These are phyloP conservation scores for Pantherophis guttatus DNA, from an alignment of 2,113 vertebrate species.

Conservation along the genomic window DNA sequence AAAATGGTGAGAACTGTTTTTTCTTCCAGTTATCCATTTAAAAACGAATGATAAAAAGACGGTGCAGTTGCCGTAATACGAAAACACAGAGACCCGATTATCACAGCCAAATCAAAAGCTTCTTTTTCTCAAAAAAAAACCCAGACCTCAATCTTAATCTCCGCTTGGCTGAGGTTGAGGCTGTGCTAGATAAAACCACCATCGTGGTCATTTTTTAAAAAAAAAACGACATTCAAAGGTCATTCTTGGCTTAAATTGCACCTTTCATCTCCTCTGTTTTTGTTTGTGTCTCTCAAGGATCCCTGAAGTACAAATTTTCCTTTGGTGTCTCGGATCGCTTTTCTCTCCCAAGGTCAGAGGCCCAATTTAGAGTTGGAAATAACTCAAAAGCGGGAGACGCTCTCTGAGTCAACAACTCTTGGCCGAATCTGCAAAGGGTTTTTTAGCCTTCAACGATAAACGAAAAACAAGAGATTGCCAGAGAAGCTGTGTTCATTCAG, in stretches of 20 bases:
- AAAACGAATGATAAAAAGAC: background rate
- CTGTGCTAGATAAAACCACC: background rate
- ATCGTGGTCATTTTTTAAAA: background rate
- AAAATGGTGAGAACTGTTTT: background rate
- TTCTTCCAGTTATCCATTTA: background rate
- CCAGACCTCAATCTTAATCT: background rate
- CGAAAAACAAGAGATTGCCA: background rate
- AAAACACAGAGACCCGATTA: background rate
- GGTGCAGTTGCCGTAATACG: background rate
- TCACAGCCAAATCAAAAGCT: background rate
- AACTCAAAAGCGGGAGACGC: too few relatives aligned
- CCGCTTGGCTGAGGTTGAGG: background rate
- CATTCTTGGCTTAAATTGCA: background rate
- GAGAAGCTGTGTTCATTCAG: background rate
- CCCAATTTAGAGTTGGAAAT: background rate
- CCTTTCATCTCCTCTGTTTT: background rate
- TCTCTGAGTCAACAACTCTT: background rate
- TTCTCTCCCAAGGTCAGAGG: background rate
- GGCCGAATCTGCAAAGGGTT: background rate
- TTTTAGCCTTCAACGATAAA: background rate
- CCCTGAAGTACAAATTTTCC: background rate
- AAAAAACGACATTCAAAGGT: background rate
- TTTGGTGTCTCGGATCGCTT: rapidly evolving
- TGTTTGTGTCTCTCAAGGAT: background rate
- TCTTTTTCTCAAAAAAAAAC: background rate